A percentile compares a stretch with the other conserved stretches of the same genome.
Conservation (phyloP, 2,797 vertebrate species). For the Tamandua tetradactyla region DNA sequence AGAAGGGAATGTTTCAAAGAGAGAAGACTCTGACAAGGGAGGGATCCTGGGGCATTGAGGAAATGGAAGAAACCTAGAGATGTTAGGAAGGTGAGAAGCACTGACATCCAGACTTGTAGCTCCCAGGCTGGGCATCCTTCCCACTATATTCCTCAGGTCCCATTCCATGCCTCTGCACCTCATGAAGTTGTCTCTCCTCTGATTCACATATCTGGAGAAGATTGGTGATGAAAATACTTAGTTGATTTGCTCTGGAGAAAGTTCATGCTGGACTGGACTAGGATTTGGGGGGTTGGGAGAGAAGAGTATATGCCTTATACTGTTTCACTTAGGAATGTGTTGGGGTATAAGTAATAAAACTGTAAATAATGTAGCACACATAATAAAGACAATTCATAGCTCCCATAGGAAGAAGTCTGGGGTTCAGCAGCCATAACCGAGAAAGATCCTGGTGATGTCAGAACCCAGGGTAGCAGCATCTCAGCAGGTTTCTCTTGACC, state of each 20-base stretch:
- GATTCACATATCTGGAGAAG: not conserved
- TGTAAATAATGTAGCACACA: not conserved
- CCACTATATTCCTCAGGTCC: not conserved
- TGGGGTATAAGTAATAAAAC: not conserved
- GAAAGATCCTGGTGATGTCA: not conserved
- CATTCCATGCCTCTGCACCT: not conserved
- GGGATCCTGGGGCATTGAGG: accelerated
- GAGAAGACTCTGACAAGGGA: not conserved
- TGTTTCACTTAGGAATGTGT: no score
- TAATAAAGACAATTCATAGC: not conserved
- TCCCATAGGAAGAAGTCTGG: not conserved
- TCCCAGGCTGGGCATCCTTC: accelerated
- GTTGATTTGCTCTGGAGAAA: not conserved
- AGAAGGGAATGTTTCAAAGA: not conserved
- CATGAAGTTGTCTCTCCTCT: not conserved
- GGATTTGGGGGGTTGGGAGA: not conserved
- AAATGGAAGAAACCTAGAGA: no score
- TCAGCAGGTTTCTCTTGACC: not conserved
- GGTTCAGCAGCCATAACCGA: not conserved
- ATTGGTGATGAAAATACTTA: not conserved
- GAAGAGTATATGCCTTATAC: not conserved
- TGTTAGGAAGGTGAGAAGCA: not conserved
- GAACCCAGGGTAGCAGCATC: not conserved
- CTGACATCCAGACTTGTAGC: not conserved
- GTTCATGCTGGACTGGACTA: not conserved